A percentile compares a stretch with the other conserved stretches of the same genome.
Conservation (phyloP, 2,888 invertebrate species). For the Tethea ocularis region DNA sequence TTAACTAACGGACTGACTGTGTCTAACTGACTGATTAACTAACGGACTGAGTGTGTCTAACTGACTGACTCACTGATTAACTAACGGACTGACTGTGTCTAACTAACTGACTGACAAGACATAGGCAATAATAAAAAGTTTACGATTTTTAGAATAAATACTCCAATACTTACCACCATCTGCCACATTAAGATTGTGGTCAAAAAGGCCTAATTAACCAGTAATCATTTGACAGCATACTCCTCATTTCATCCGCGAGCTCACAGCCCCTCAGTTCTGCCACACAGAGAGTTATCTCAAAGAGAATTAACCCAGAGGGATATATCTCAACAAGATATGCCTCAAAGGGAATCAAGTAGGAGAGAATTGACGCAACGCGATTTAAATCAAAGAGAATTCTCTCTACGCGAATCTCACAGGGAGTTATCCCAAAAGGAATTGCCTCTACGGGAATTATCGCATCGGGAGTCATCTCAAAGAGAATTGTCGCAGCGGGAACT, state of each 20-base stretch:
- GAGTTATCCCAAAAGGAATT: not conserved
- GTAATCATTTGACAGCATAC: slow-evolving; percentile 46
- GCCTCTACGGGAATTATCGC: not conserved
- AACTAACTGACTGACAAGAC: too few species aligned
- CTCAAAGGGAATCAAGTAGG: not conserved
- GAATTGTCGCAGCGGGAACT: not conserved
- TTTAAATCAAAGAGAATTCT: not conserved
- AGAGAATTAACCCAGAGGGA: not conserved
- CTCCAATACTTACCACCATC: too few species aligned
- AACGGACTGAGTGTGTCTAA: too few species aligned
- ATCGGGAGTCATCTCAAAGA: not conserved
- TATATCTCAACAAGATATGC: not conserved
- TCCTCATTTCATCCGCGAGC: slow-evolving; percentile 37
- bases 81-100: too few species aligned
- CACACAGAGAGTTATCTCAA: not conserved
- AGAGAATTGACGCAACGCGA: not conserved
- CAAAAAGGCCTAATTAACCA: too few species aligned
- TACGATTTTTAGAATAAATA: too few species aligned
- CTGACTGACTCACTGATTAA: too few species aligned
- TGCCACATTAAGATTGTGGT: too few species aligned
- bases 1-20: too few species aligned
- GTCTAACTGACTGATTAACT: too few species aligned
- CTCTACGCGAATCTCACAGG: not conserved
- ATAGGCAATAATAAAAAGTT: too few species aligned
- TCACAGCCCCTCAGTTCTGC: not conserved